Conservation (phyloP, 2,888 invertebrate species). For the Agrochola lota region DNA sequence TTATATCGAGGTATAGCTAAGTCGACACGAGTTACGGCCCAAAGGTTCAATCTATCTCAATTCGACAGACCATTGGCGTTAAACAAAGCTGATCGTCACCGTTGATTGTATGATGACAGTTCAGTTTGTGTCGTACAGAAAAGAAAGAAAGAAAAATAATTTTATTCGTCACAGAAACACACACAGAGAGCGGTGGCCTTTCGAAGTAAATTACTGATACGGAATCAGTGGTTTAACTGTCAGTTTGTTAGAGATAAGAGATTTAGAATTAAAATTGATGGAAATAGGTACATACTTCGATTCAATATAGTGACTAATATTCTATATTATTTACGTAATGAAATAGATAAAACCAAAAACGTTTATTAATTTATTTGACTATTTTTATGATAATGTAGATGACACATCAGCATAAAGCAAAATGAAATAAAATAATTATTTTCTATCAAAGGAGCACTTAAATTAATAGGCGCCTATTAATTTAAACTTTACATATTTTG, state of each 20-base stretch:
- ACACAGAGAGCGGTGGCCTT: background rate
- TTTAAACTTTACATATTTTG: background rate
- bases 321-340: too few relatives aligned
- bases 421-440: background rate
- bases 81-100: constrained; percentile 7
- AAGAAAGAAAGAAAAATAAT: too few relatives aligned
- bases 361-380: background rate
- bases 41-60: constrained; percentile 28
- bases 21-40: background rate
- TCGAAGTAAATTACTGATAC: background rate
- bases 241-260: background rate
- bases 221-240: background rate
- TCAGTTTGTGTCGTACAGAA: background rate
- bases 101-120: constrained; percentile 8
- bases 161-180: too few relatives aligned
- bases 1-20: background rate
- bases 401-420: background rate
- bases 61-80: constrained; percentile 14
- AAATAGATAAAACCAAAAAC: too few relatives aligned
- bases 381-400: background rate
- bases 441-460: background rate
- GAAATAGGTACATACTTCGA: too few relatives aligned
- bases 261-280: background rate
- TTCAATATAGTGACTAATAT: too few relatives aligned
- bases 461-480: background rate